These are phyloP conservation scores for Ictidomys tridecemlineatus DNA, from an alignment of 2,113 vertebrate species.

Conservation along the genomic window DNA sequence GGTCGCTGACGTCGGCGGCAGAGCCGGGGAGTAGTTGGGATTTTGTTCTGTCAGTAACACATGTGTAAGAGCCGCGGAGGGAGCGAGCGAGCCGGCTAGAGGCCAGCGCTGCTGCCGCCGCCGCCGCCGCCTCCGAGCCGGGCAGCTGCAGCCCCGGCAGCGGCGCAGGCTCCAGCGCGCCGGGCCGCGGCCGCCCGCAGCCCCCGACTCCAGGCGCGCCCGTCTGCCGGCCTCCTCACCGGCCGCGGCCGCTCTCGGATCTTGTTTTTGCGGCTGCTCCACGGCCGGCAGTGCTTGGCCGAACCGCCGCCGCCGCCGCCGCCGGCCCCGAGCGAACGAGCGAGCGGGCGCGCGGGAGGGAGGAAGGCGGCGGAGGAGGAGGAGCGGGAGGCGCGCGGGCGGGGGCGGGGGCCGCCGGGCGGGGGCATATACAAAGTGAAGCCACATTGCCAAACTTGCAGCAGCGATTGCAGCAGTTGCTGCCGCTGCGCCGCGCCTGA, in stretches of 20 bases:
- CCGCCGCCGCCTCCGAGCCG: constrained; percentile 68
- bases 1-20: constrained; percentile 89
- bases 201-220: constrained; percentile 34
- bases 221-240: constrained; percentile 45
- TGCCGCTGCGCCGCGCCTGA: constrained; percentile 73
- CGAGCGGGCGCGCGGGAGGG: constrained; percentile 68
- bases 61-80: constrained; percentile 87
- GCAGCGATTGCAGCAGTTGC: constrained; percentile 84
- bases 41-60: constrained; percentile 96
- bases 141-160: constrained; percentile 62
- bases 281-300: constrained; percentile 57
- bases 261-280: constrained; percentile 6
- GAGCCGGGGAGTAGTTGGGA: constrained; percentile 91
- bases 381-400: constrained; percentile 73
- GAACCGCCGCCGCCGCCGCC: constrained; percentile 52
- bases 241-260: constrained; percentile 6
- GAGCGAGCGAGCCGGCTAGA: constrained; percentile 78
- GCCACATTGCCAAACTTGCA: constrained; percentile 83
- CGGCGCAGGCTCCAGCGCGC: not conserved
- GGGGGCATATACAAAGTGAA: constrained; percentile 82
- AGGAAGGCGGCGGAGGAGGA: constrained; percentile 67
- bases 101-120: constrained; percentile 76
- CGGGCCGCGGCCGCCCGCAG: constrained; percentile 36
- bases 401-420: constrained; percentile 70
- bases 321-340: constrained; percentile 27